A percentile compares a stretch with the other conserved stretches of the same genome.
Evolutionary conservation across 2,888 invertebrate species (phyloP).

Genomic region (Azorinus chamasolen): DNA sequence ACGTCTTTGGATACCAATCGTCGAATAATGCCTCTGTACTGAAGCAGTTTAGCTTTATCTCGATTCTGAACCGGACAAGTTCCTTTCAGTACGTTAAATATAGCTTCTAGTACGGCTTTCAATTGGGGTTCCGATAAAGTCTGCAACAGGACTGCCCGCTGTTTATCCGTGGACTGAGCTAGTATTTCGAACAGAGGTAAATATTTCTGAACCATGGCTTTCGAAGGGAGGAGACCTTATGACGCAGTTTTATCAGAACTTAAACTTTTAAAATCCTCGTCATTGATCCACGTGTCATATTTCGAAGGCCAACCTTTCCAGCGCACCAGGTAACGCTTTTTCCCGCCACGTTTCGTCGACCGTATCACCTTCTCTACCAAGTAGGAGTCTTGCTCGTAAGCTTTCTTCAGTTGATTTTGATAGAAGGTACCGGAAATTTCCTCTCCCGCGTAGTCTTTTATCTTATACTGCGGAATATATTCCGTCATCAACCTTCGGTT

Average conservation of each 20-base stretch:
- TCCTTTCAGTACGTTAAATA: too few relatives aligned
- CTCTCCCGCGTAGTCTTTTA: conserved; percentile 31
- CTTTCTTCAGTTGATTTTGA: conserved; percentile 49
- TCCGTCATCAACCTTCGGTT: conserved; percentile 42
- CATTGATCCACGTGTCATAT: too few relatives aligned
- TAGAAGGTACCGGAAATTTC: conserved; percentile 29
- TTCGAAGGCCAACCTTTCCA: too few relatives aligned
- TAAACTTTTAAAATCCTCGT: conserved; percentile 29
- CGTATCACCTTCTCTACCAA: conserved; percentile 44
- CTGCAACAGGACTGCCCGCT: conserved; percentile 25
- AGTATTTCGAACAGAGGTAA: conserved; percentile 35
- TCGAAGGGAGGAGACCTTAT: conserved; percentile 5
- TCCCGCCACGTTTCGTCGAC: neutral
- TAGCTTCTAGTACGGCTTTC: conserved; percentile 39
- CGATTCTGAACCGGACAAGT: too few relatives aligned
- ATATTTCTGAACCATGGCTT: conserved; percentile 31
- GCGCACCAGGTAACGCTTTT: conserved; percentile 27
- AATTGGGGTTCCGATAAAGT: conserved; percentile 28
- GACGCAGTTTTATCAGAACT: conserved; percentile 8
- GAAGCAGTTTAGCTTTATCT: too few relatives aligned
- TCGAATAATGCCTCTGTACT: conserved; percentile 34
- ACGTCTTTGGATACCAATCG: conserved; percentile 40
- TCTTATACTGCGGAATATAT: conserved; percentile 32
- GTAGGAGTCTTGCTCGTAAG: conserved; percentile 44
- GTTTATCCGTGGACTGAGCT: conserved; percentile 11